Base-by-base conservation (phyloP, 2,113 vertebrate genomes). In the Odontophorus gujanensis region DNA sequence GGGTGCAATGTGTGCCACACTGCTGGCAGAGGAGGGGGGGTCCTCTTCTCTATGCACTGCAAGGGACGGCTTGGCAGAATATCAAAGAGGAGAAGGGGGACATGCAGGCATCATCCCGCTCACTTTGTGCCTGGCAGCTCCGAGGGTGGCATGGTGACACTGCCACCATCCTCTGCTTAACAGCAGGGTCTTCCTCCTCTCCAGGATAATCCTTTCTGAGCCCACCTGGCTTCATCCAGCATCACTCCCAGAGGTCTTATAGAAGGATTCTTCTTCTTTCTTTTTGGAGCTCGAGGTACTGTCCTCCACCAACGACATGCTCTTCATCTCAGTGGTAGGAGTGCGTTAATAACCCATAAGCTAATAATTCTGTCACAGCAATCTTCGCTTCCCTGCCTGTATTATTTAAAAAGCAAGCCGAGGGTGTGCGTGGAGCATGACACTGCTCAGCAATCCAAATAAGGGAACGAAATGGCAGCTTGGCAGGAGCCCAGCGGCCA, bases 381-480 rank as follows among this genome's bases (percentile, higher is more conserved):
- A 73, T 51, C 85, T 17, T 24, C 32, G 30, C 22, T 50, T 73
- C 76, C 59, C n/a, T 72, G 43, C 25, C 71, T 36, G 7, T 47
- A 50, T 58, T 40, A 81, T 69, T 85, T 59, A 34, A 72, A 89
- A 73, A 9, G 21, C 65, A 14, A 26, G 32, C 32, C 0, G 6
- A 73, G 85, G 76, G 92, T 32, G 85, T 67, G 92, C 28, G 59
- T 13, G 14, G 66, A 45, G 71, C 77, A 81, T 18, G 89, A 72
- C 89, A 91, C 55, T 2, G 7, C 5, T 65, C 84, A 43, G 74
- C 85, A 50, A 81, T 15, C 93, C 85, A 90, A 88, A 85, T 72
- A 87, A 87, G 91, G 93, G 83, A 92, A 67, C 16, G 87, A 73
- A 85, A 89, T 67, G 80, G 81, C 88, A 88, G 61, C 77, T n/a